These are phyloP conservation scores for Gadus macrocephalus DNA, from an alignment of 2,113 vertebrate species.

Conservation along the genomic window DNA sequence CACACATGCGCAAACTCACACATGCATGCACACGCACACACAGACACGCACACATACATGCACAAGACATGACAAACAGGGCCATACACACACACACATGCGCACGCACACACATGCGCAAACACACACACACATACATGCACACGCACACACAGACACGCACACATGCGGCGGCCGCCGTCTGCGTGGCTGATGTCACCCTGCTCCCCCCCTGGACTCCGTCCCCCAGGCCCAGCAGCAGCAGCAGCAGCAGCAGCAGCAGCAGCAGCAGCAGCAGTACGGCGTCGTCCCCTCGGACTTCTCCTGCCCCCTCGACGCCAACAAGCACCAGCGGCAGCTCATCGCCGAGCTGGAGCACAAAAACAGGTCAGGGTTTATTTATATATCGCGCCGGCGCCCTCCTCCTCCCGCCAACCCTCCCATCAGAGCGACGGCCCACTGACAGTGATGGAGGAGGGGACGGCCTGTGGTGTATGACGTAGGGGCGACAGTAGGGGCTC, in stretches of 20 bases:
- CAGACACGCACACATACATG: too few relatives aligned
- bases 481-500: too few relatives aligned
- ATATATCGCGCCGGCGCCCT: neutral
- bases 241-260: slow-evolving; percentile 80
- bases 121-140: too few relatives aligned
- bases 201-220: slow-evolving; percentile 38
- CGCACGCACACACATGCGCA: too few relatives aligned
- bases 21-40: too few relatives aligned
- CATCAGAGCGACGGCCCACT: too few relatives aligned
- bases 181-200: slow-evolving; percentile 36
- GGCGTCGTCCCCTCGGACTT: slow-evolving; percentile 87
- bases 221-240: slow-evolving; percentile 80
- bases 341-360: slow-evolving; percentile 98
- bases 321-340: slow-evolving; percentile 95
- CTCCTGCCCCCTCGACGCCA: slow-evolving; percentile 90
- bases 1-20: too few relatives aligned
- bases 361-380: slow-evolving; percentile 80
- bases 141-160: too few relatives aligned
- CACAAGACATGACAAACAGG: too few relatives aligned
- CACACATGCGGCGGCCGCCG: neutral
- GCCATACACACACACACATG: too few relatives aligned
- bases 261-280: slow-evolving; percentile 86
- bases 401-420: neutral
- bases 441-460: too few relatives aligned
- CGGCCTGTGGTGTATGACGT: too few relatives aligned